phyloP scores from a whole-genome alignment of 2,113 vertebrate species.

The Lethenteron camtschaticum region DNA sequence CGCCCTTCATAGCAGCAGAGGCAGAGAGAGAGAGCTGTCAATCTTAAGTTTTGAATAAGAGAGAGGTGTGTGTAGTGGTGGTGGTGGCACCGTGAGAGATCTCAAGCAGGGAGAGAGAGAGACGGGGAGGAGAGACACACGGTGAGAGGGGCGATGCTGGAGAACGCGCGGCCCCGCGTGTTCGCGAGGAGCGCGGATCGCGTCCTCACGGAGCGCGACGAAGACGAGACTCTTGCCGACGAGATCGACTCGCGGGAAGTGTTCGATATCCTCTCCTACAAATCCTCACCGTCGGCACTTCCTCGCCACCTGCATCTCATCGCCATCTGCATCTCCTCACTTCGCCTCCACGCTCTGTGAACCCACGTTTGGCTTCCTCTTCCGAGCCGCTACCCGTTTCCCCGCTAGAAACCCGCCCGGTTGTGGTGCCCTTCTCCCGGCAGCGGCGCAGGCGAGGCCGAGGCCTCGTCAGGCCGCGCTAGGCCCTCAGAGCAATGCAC shows the following conservation, averaged over 20 bases:
- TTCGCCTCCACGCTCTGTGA: background rate
- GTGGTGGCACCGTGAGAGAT: too few species aligned
- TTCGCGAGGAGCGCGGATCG: conserved; percentile 38
- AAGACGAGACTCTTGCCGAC: conserved; percentile 37
- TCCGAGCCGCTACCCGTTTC: background rate
- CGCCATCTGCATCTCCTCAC: background rate
- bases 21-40: too few species aligned
- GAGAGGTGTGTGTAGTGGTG: too few species aligned
- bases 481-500: too few species aligned
- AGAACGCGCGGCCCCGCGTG: conserved; percentile 47
- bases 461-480: too few species aligned
- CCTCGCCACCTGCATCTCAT: background rate
- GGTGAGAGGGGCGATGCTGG: conserved; percentile 20
- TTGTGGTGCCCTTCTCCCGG: too few species aligned
- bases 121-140: too few species aligned
- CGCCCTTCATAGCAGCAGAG: too few species aligned
- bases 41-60: too few species aligned
- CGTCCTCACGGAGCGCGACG: conserved; percentile 32
- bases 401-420: background rate
- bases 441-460: too few species aligned
- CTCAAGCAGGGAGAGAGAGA: too few species aligned
- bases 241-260: conserved; percentile 43
- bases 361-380: background rate
- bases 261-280: conserved; percentile 41
- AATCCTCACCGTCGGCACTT: background rate